phyloP scores from a whole-genome alignment of 2,888 invertebrate genomes.

The Phoenoteleia sp. region DNA sequence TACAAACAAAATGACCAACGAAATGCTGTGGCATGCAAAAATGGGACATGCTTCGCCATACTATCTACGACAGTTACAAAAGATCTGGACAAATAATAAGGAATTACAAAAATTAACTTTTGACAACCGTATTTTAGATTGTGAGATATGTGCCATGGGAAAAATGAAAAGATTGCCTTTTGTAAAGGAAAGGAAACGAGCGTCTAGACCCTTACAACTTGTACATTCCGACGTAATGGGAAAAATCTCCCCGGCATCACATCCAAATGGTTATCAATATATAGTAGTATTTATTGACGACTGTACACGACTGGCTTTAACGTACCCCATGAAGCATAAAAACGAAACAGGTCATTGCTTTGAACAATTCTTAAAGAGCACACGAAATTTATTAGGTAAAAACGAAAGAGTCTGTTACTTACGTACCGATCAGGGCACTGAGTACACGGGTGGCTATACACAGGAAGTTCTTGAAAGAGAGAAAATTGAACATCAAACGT shows the following conservation, averaged over 20 bases:
- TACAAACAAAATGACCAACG: constrained; percentile 31
- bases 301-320: constrained; percentile 71
- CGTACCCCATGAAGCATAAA: constrained; percentile 71
- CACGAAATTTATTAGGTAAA: constrained; percentile 73
- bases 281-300: constrained; percentile 74
- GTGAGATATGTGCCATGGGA: constrained; percentile 72
- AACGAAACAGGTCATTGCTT: constrained; percentile 65
- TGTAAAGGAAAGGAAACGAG: constrained; percentile 47
- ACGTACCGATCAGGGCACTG: constrained; percentile 68
- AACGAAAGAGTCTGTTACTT: constrained; percentile 76
- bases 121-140: constrained; percentile 67
- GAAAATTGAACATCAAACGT: constrained; percentile 22
- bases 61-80: background rate
- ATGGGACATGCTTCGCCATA: constrained; percentile 72
- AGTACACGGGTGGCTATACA: constrained; percentile 36
- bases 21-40: constrained; percentile 75
- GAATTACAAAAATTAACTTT: constrained; percentile 56
- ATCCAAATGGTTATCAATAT: constrained; percentile 66
- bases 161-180: constrained; percentile 75
- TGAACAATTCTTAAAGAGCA: constrained; percentile 63
- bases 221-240: constrained; percentile 75
- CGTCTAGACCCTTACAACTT: constrained; percentile 67
- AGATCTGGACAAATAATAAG: constrained; percentile 30
- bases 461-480: constrained; percentile 4
- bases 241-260: constrained; percentile 59